A percentile compares a stretch with the other conserved stretches of the same genome.
Evolutionary conservation across 2,888 invertebrate species (phyloP).

Genomic region (Ormyrus nitidulus): DNA sequence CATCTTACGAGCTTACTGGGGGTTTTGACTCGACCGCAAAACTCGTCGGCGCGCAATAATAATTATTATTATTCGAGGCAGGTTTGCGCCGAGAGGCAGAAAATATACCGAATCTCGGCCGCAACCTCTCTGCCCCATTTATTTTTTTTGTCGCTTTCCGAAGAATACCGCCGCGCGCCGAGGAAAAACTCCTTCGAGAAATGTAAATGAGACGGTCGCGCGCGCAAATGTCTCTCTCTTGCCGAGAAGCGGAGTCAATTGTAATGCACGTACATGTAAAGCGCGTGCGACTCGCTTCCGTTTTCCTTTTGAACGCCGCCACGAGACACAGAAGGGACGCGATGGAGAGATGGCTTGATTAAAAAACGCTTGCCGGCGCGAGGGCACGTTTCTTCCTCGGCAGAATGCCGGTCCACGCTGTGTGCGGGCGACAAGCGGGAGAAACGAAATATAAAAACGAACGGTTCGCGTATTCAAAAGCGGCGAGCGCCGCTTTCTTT

Average conservation of each 20-base stretch:
- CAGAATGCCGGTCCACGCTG: not conserved
- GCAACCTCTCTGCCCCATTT: not conserved
- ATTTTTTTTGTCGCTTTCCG: not conserved
- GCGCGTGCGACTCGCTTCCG: constrained; percentile 6
- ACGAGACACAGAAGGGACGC: not conserved
- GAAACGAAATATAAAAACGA: not conserved
- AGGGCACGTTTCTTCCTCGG: not conserved
- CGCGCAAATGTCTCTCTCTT: not conserved
- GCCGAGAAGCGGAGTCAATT: not conserved
- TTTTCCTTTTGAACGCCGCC: not conserved
- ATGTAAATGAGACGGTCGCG: not conserved
- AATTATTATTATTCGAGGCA: not conserved
- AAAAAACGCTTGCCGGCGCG: constrained; percentile 31
- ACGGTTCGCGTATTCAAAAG: constrained; percentile 7
- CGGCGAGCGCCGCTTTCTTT: not conserved
- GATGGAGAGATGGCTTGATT: constrained; percentile 36
- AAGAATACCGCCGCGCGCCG: not conserved
- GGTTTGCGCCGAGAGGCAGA: not conserved
- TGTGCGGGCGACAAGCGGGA: too few species aligned
- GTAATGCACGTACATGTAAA: not conserved
- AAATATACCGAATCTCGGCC: constrained; percentile 22
- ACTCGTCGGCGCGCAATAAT: not conserved
- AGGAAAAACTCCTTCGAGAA: not conserved
- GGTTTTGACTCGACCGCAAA: constrained; percentile 9
- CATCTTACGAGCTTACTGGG: too few species aligned